Evolutionary conservation across 2,113 vertebrate genomes (phyloP).

Genomic region (Orthonyx spaldingii): DNA sequence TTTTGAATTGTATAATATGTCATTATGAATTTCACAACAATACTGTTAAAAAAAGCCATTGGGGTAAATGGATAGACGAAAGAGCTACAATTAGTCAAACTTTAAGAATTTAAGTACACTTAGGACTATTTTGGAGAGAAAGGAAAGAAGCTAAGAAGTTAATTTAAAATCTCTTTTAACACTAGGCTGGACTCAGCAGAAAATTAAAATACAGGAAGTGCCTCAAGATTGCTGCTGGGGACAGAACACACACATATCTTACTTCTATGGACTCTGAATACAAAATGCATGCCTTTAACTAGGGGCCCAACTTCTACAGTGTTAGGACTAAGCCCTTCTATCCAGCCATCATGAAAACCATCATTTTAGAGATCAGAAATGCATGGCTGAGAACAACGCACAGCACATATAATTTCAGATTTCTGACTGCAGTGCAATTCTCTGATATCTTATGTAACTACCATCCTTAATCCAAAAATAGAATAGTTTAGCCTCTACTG

Average conservation of each 20-base stretch:
- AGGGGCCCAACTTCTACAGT: neutral
- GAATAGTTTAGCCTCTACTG: neutral
- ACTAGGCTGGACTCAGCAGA: neutral
- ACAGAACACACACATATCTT: neutral
- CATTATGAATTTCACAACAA: neutral
- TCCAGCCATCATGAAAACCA: neutral
- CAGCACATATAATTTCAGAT: fast-evolving
- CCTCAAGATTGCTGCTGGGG: neutral
- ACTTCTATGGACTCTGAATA: neutral
- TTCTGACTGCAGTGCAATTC: neutral
- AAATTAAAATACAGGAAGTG: neutral
- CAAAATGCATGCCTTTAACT: neutral
- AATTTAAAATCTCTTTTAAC: neutral
- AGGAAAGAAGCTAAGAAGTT: neutral
- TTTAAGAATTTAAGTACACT: neutral
- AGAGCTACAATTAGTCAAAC: neutral
- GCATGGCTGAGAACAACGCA: neutral
- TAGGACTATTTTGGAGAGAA: neutral
- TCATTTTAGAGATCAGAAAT: neutral
- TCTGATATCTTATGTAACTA: neutral
- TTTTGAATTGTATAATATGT: neutral
- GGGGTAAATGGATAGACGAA: neutral
- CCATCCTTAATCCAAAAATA: neutral
- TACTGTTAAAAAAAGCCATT: neutral
- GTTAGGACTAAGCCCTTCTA: neutral